These are phyloP conservation scores for Peromyscus attwateri DNA, from an alignment of 2,797 vertebrate species.

Conservation along the genomic window DNA sequence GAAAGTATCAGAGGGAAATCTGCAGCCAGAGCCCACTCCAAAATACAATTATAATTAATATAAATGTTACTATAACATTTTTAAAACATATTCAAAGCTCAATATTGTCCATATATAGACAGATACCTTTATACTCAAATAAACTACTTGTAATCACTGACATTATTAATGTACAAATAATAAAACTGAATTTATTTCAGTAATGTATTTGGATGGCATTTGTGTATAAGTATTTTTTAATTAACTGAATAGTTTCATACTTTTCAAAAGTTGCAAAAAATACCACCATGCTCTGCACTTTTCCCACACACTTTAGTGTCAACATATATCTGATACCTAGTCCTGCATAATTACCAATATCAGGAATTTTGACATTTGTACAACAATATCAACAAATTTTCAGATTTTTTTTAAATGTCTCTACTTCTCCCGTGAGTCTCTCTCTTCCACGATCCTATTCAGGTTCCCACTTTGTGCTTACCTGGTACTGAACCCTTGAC, in stretches of 20 bases:
- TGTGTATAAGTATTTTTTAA: neutral
- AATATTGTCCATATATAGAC: neutral
- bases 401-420: constrained; percentile 3
- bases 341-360: constrained; percentile 11
- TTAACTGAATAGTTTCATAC: constrained; percentile 18
- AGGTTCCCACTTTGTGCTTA: neutral
- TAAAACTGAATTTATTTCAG: constrained; percentile 60
- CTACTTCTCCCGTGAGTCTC: neutral
- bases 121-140: constrained; percentile 63
- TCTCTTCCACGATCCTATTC: neutral
- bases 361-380: neutral
- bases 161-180: constrained; percentile 31
- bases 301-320: neutral
- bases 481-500: neutral
- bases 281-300: neutral
- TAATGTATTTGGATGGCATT: neutral
- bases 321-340: neutral
- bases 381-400: constrained; percentile 12
- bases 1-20: neutral
- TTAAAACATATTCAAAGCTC: constrained; percentile 53
- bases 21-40: neutral
- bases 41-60: neutral
- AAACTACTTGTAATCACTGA: neutral
- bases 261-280: constrained; percentile 48
- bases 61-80: neutral